Base-by-base conservation (phyloP, 2,113 vertebrate genomes). In the Suncus etruscus region DNA sequence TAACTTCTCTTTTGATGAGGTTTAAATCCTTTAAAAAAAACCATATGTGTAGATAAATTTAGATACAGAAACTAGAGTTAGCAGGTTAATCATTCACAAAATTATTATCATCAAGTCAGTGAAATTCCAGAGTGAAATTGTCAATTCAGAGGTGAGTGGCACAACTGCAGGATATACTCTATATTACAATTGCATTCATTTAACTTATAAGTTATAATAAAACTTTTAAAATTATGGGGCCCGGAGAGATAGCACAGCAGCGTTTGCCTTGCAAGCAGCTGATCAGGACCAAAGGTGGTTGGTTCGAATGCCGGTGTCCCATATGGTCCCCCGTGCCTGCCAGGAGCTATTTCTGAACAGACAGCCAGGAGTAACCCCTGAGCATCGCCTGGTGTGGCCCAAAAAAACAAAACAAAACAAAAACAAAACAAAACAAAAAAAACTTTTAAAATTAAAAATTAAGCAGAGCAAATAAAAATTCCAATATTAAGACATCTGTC, bases 391-490 rank as follows among this genome's bases (percentile, higher is more conserved):
- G n/a, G n/a, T n/a, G n/a, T n/a, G n/a, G n/a, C n/a, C n/a, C n/a
- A n/a, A n/a, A n/a, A n/a, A n/a, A n/a, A n/a, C n/a, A n/a, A n/a
- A n/a, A n/a, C n/a, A n/a, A n/a, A n/a, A n/a, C n/a, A n/a, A n/a
- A n/a, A n/a, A n/a, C n/a, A 58, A 58, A 58, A 58, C 16, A 58
- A 16, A 58, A 58, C 9, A 16, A 58, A 58, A 58, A 58, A 58
- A 58, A 9, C 54, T 54, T 54, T 69, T 70, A 8, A 54, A 11
- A 69, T 82, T 74, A 83, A 50, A 12, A 1, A 18, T 48, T 82
- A 75, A 83, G 79, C 2, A 84, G 93, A 96, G 95, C 73, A 94
- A 96, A 87, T 65, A 45, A 79, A 89, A 85, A 69, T 47, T 86
- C 29, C n/a, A 83, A 31, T 72, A 88, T 76, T 61, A 73, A 95